Evolutionary conservation across 2,888 invertebrate genomes (phyloP), one percentile per base, ranked within the genome.

Genomic region (Monoplex corrugatus): DNA sequence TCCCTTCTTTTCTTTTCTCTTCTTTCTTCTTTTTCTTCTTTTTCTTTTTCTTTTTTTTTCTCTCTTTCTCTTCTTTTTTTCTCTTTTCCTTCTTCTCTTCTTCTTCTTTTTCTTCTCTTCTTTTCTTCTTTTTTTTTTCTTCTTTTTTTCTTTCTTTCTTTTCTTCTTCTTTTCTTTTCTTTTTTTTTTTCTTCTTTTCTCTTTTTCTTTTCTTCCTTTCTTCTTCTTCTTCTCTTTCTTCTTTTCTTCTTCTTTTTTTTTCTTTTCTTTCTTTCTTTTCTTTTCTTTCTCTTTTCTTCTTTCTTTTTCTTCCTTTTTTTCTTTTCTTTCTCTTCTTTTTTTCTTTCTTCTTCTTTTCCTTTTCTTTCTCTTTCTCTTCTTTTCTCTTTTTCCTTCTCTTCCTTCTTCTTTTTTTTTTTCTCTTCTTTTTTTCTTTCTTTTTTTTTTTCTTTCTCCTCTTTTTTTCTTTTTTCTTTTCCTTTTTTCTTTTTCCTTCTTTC

Each of bases 101-200:
- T n/a, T n/a, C n/a, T n/a, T n/a, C n/a, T n/a, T 57, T 57, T 2
- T 28, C 28, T 57, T 57, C 28, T 10, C 28, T 57, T 57, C 57
- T 57, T 57, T 57, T 28, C 28, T 57, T 57, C 19, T 13, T 19
- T 28, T 57, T 16, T 3, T 2, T 78, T 78, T 78, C 78, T 38
- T 78, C n/a, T n/a, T 78, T 3, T 16, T 10, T 78, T 8, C n/a
- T 32, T 78, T 78, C n/a, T 16, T 78, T 78, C 23, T 32, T 78
- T 3, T 38, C n/a, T 16, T 16, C n/a, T 16, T 78, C 38, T 32
- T 38, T 78, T n/a, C n/a, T 78, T 78, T n/a, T 38, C n/a, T 16
- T n/a, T 38, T 78, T 78, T n/a, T 38, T 38, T 32, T 78, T 38
- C 78, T 78, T 78, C n/a, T 32, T 78, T 78, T 38, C 13, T 78